Evolutionary conservation across 2,888 invertebrate genomes (phyloP).

Genomic region (Loripinus fragilis): DNA sequence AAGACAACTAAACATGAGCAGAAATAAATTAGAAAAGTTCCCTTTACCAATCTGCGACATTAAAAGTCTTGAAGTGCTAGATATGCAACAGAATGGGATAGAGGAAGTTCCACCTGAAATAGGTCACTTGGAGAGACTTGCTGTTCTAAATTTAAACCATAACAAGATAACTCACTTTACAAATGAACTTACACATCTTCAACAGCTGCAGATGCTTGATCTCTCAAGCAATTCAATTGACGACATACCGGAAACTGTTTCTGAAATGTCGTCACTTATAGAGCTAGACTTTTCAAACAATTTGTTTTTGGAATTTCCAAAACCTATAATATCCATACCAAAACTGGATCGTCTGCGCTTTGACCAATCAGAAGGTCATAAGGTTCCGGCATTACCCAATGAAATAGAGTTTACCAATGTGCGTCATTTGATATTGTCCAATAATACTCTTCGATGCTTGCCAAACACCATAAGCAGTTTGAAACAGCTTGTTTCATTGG

Average conservation of each 20-base stretch:
- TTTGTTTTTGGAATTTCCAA: slow-evolving; percentile 78
- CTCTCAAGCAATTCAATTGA: slow-evolving; percentile 71
- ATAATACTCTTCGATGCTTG: slow-evolving; percentile 75
- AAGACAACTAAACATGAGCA: slow-evolving; percentile 72
- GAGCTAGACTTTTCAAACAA: slow-evolving; percentile 79
- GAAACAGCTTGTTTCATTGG: slow-evolving; percentile 72
- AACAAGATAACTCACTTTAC: slow-evolving; percentile 72
- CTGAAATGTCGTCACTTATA: slow-evolving; percentile 86
- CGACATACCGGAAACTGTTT: slow-evolving; percentile 87
- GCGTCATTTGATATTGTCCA: slow-evolving; percentile 72
- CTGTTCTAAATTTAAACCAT: slow-evolving; percentile 64
- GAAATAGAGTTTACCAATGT: slow-evolving; percentile 72
- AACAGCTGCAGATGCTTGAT: slow-evolving; percentile 67
- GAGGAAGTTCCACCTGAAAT: slow-evolving; percentile 70
- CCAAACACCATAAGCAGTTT: slow-evolving; percentile 74
- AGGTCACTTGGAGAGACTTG: slow-evolving; percentile 66
- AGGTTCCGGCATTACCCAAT: slow-evolving; percentile 74
- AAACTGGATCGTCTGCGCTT: slow-evolving; percentile 73
- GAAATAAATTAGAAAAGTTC: slow-evolving; percentile 73
- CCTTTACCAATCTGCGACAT: slow-evolving; percentile 71
- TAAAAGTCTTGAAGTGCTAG: slow-evolving; percentile 68
- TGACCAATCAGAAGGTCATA: slow-evolving; percentile 75
- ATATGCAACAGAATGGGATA: slow-evolving; percentile 71
- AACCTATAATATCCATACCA: slow-evolving; percentile 73
- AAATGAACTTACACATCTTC: slow-evolving; percentile 68